phyloP scores from a whole-genome alignment of 2,113 vertebrate genomes.

The Empidonax alnorum region DNA sequence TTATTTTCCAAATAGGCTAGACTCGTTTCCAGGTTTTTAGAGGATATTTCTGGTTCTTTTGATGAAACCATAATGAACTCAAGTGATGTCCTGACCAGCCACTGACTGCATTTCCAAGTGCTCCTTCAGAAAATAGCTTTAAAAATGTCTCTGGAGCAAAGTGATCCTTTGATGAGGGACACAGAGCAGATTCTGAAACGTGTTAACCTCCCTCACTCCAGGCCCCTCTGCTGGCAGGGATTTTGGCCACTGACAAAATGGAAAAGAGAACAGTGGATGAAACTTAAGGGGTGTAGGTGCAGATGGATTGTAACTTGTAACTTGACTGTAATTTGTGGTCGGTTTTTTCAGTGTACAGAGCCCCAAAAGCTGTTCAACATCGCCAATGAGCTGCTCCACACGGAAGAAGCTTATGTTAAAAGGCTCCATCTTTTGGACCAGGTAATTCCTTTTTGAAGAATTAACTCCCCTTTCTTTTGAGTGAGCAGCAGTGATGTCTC shows the following conservation, averaged over 20 bases:
- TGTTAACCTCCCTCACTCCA: not conserved
- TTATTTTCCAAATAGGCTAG: not conserved
- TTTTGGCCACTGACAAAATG: not conserved
- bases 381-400: constrained; percentile 92
- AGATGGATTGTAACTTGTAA: not conserved
- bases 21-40: not conserved
- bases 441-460: constrained; percentile 74
- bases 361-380: constrained; percentile 92
- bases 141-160: not conserved
- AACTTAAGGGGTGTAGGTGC: not conserved
- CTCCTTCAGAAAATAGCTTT: not conserved
- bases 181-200: not conserved
- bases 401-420: constrained; percentile 93
- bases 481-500: not conserved
- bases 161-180: not conserved
- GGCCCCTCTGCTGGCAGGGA: not conserved
- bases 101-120: not conserved
- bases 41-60: not conserved
- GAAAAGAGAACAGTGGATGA: not conserved
- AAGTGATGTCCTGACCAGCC: not conserved
- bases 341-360: constrained; percentile 80
- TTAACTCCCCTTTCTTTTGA: not conserved
- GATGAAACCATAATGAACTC: not conserved
- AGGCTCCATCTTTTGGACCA: constrained; percentile 95
- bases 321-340: not conserved